phyloP scores from a whole-genome alignment of 1,140 invertebrate genomes.

The Drosophila rhopaloa region DNA sequence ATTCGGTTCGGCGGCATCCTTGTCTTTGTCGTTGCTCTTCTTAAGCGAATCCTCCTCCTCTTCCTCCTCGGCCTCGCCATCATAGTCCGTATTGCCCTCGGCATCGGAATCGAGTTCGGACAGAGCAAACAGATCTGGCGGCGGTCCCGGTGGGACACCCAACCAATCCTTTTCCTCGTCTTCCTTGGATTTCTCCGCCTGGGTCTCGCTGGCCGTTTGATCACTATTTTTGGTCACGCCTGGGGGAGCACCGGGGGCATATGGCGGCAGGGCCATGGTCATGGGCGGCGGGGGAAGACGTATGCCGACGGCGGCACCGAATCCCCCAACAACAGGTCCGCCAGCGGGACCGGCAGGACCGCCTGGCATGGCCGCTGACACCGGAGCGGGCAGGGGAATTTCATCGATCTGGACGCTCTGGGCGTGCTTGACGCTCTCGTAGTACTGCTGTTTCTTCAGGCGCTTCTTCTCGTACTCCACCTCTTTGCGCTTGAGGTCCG shows the following conservation, averaged over 20 bases:
- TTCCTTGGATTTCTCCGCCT: conserved; percentile 59
- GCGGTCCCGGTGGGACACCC: conserved; percentile 94
- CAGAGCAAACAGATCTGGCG: conserved; percentile 89
- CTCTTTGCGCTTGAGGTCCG: conserved; percentile 95
- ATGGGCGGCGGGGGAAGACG: conserved; percentile 77
- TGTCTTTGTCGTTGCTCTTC: conserved; percentile 88
- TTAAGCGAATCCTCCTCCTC: conserved; percentile 86
- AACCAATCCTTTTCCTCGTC: conserved; percentile 87
- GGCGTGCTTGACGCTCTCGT: conserved; percentile 97
- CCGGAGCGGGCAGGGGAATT: conserved; percentile 94
- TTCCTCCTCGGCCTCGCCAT: conserved; percentile 39
- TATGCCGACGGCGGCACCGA: conserved; percentile 39
- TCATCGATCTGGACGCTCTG: conserved; percentile 98
- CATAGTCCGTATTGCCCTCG: conserved; percentile 85
- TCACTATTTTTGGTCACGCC: conserved; percentile 68
- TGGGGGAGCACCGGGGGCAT: conserved; percentile 77
- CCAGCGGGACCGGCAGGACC: neutral
- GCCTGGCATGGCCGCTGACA: conserved; percentile 18
- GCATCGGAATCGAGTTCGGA: conserved; percentile 85
- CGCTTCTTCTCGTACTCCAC: conserved; percentile 96
- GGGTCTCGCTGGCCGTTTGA: conserved; percentile 8
- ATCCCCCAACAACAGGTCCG: neutral
- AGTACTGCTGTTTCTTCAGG: conserved; percentile 94
- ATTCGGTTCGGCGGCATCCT: conserved; percentile 89
- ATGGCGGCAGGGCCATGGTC: conserved; percentile 72